Evolutionary conservation across 2,888 invertebrate species (phyloP), one percentile per base, ranked within the genome.

Genomic region (Copidosoma aretas): DNA sequence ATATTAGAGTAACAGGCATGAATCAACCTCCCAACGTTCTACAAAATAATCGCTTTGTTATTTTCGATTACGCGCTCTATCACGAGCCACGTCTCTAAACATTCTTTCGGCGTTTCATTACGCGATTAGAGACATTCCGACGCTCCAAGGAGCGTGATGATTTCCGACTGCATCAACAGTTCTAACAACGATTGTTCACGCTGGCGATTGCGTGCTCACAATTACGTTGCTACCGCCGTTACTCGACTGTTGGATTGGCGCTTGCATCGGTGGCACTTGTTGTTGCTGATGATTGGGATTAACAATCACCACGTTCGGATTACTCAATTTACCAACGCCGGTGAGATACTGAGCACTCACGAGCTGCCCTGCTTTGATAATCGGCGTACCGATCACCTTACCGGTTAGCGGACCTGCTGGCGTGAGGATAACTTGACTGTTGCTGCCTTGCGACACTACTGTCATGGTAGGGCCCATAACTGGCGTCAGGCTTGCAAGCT

Each of bases 261-360:
- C 59, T 17, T 64, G 61, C 19, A 64, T 58, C 56, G 66, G 64
- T 46, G 43, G 14, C 12, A 12, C 17, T 46, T 4, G 15, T 3
- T 14, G 56, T 56, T 72, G 69, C 53, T 72, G 72, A n/a, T 68
- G 68, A 15, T 64, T 72, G 65, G 65, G 63, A 25, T 65, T 70
- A 39, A 90, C 90, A 67, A 91, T 90, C 63, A 91, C 90, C 56
- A 91, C 88, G 32, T 32, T 32, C 32, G 32, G 32, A 32, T 32
- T 32, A 32, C 32, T 8, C 1, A 91, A 91, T 81, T 91, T 91
- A 59, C 91, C 88, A 68, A 91, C 85, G 41, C 88, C 85, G 80
- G 88, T 87, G 68, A 89, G 84, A 84, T 91, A 91, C 84, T 91
- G 91, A 74, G 90, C 88, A 83, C 89, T 89, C 73, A 90, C 88